phyloP scores from a whole-genome alignment of 2,797 vertebrate genomes.

The Phylloscopus collybita region DNA sequence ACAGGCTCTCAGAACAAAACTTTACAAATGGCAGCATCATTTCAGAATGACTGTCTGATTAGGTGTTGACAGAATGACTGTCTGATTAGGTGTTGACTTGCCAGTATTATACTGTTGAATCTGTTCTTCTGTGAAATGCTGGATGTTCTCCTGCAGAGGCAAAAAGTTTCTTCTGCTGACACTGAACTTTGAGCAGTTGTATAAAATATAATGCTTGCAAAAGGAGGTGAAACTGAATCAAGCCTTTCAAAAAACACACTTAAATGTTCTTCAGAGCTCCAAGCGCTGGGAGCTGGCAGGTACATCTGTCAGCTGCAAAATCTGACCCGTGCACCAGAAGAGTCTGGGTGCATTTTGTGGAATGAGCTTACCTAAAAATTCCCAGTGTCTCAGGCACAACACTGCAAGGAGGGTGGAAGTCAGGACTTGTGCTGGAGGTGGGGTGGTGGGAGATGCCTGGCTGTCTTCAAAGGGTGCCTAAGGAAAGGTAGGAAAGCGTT shows the following conservation, averaged over 20 bases:
- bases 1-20: neutral
- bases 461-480: neutral
- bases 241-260: neutral
- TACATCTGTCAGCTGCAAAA: neutral
- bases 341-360: neutral
- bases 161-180: neutral
- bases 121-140: neutral
- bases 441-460: neutral
- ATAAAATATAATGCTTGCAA: neutral
- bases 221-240: neutral
- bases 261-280: neutral
- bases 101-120: neutral
- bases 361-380: neutral
- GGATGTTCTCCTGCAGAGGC: neutral
- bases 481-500: neutral
- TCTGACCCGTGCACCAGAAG: neutral
- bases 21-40: neutral
- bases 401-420: neutral
- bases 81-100: neutral
- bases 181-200: neutral
- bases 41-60: neutral
- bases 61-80: neutral
- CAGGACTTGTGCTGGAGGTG: neutral
- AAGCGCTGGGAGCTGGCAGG: neutral
- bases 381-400: accelerated